phyloP scores from a whole-genome alignment of 2,888 invertebrate genomes.

The Cantharis lateralis region DNA sequence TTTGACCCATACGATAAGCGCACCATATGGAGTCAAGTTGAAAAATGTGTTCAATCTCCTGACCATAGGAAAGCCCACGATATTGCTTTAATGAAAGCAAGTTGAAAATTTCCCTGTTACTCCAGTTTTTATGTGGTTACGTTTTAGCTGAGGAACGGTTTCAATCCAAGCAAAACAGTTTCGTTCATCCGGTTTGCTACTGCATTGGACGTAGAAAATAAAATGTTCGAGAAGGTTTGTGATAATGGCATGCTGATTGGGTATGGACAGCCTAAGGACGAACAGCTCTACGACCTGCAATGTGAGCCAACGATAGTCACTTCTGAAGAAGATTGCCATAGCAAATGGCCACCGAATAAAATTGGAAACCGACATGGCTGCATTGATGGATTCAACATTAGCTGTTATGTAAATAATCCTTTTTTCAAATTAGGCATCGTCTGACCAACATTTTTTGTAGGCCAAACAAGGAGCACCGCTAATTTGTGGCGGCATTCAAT shows the following conservation, averaged over 20 bases:
- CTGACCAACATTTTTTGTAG: background rate
- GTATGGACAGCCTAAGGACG: background rate
- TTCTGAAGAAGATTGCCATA: background rate
- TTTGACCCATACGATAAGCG: background rate
- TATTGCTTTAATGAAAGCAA: background rate
- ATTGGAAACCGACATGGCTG: background rate
- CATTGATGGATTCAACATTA: background rate
- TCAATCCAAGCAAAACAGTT: background rate
- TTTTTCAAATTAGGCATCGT: background rate
- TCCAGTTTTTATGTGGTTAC: background rate
- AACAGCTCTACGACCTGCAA: accelerated
- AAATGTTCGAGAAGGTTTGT: background rate
- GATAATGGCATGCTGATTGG: background rate
- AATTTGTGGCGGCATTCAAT: background rate
- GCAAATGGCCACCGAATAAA: background rate
- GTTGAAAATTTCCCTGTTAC: background rate
- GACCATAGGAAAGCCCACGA: background rate
- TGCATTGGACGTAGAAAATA: background rate
- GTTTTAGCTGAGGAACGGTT: background rate
- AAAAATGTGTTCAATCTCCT: background rate
- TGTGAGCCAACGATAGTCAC: background rate
- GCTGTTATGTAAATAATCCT: background rate
- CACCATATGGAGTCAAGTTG: background rate
- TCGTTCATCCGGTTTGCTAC: background rate
- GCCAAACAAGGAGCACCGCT: background rate